These are phyloP conservation scores for Leptinotarsa texana DNA, from an alignment of 1,140 invertebrate species.

Conservation along the genomic window DNA sequence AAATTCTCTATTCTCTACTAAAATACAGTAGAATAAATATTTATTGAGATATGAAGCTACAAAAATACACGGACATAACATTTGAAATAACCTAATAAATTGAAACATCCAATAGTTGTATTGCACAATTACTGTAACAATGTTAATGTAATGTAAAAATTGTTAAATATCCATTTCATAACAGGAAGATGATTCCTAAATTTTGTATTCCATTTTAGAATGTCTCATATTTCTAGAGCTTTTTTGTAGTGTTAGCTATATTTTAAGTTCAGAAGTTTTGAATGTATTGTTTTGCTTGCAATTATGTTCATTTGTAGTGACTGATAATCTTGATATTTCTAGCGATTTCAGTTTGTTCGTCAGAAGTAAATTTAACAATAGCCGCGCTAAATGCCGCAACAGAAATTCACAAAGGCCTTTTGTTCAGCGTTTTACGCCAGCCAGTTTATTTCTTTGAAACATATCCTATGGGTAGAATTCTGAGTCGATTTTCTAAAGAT, in stretches of 20 bases:
- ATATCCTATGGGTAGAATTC: slow-evolving; percentile 72
- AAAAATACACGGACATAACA: no score
- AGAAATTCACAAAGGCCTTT: slow-evolving; percentile 64
- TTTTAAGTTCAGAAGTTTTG: slow-evolving; percentile 7
- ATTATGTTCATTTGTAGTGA: slow-evolving; percentile 7
- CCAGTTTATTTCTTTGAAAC: slow-evolving; percentile 78
- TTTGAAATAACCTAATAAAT: no score
- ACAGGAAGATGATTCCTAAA: no score
- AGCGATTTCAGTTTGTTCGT: slow-evolving; percentile 60
- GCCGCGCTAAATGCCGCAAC: slow-evolving; percentile 66
- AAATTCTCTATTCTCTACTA: no score
- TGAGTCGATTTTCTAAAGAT: slow-evolving; percentile 77
- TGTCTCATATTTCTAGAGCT: not conserved
- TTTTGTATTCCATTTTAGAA: no score
- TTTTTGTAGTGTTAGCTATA: not conserved
- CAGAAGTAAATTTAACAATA: slow-evolving; percentile 61
- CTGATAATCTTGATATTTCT: slow-evolving; percentile 50
- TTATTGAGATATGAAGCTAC: no score
- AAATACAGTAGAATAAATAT: no score
- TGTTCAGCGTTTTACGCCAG: slow-evolving; percentile 66
- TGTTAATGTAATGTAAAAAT: no score
- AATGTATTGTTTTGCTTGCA: slow-evolving; percentile 10
- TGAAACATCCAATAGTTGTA: no score
- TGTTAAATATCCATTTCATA: no score
- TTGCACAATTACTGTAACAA: no score